Evolutionary conservation across 2,113 vertebrate species (phyloP), one percentile per base, ranked within the genome.

Genomic region (Helogale parvula): DNA sequence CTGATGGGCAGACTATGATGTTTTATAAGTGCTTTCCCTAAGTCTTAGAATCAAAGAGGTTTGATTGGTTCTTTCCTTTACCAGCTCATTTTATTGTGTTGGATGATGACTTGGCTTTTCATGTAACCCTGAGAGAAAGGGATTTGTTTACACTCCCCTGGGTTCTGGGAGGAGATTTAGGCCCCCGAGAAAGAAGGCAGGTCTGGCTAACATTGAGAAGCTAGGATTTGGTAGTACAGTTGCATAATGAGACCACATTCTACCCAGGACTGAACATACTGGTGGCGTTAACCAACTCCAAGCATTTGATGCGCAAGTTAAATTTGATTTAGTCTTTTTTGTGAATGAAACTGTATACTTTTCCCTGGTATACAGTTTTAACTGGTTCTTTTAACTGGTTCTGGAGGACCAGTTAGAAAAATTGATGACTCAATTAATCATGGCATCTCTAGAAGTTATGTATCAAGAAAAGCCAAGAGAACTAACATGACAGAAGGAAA

Each of bases 1-100:
- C 87, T 97, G 92, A 66, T 87, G 88, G 97, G 65, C 80, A 97
- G 63, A 91, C 92, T 98, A 80, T 93, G 85, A 45, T 93, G 72
- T 97, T 97, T 97, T 72, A 92, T 97, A 81, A 93, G 97, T 92
- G 87, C 81, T 96, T 82, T 94, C 47, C 38, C 81, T 90, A 90
- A 97, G 74, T 94, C 41, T 50, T 74, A 90, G 69, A 98, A 97
- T 71, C 35, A 89, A 97, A 97, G 95, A 96, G 57, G 25, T 97
- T 97, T 94, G 96, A 97, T 86, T 98, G 88, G 93, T 97, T 93
- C 95, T 98, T 98, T 97, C 63, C 90, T 89, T 95, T 68, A 47
- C 77, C 33, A 47, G 93, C 38, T 95, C 94, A 86, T 96, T 94
- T 95, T 92, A 96, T 97, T 98, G 89, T 97, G 96, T 4, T 1